A percentile compares a stretch with the other conserved stretches of the same genome.
Conservation (phyloP, 2,113 vertebrate species). For the Periophthalmodon schlosseri region DNA sequence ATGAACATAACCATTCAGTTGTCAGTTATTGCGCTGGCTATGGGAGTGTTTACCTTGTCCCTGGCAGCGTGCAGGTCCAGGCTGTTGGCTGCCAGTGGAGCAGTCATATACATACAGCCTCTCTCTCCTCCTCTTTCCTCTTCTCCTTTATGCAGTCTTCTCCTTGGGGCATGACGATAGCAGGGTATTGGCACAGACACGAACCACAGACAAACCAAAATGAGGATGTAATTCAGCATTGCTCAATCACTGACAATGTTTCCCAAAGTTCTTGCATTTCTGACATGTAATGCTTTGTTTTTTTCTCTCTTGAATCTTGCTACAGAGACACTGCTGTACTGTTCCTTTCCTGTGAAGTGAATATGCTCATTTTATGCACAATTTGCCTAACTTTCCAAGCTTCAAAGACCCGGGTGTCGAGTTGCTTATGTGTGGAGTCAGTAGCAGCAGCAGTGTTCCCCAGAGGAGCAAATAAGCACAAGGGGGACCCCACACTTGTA, state of each 20-base stretch:
- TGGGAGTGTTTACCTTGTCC: slow-evolving; percentile 44
- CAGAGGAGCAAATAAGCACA: slow-evolving; percentile 27
- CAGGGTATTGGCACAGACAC: slow-evolving; percentile 38
- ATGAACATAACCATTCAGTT: slow-evolving; percentile 32
- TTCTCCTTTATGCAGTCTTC: slow-evolving; percentile 33
- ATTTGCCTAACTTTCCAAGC: slow-evolving; percentile 36
- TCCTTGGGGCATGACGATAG: slow-evolving; percentile 44
- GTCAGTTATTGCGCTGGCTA: slow-evolving; percentile 38
- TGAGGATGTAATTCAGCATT: slow-evolving; percentile 14
- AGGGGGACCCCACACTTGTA: slow-evolving; percentile 11
- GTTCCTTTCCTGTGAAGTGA: slow-evolving; percentile 22
- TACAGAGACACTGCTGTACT: neutral
- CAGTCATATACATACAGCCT: slow-evolving; percentile 58
- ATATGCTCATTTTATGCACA: slow-evolving; percentile 41
- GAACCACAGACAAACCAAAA: slow-evolving; percentile 21
- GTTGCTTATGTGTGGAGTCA: slow-evolving; percentile 24
- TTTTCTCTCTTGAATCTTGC: slow-evolving; percentile 18
- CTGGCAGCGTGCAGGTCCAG: slow-evolving; percentile 35
- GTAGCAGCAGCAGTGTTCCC: slow-evolving; percentile 31
- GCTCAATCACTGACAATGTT: neutral
- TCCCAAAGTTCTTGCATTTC: slow-evolving; percentile 9
- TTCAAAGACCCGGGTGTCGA: slow-evolving; percentile 45
- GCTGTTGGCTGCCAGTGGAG: slow-evolving; percentile 56
- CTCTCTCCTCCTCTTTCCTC: slow-evolving; percentile 22
- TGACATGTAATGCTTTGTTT: slow-evolving; percentile 21